These are phyloP conservation scores for Meloidogyne floridensis DNA, from an alignment of 1,140 invertebrate genomes.

Conservation along the genomic window DNA sequence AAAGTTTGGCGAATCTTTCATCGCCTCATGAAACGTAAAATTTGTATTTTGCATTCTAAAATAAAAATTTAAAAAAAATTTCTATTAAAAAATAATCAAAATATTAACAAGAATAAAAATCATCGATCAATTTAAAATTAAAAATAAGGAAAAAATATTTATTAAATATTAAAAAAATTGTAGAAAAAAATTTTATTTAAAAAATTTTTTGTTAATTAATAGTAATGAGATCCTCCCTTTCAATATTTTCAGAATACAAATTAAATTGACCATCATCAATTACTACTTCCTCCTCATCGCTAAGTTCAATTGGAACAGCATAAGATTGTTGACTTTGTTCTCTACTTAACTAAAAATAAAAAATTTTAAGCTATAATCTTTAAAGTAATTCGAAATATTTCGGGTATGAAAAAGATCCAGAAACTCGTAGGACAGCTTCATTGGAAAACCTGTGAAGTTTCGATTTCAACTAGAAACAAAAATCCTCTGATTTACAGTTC, in stretches of 20 bases:
- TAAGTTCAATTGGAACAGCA: not conserved
- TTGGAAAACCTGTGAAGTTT: too few species aligned
- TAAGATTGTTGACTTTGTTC: not conserved
- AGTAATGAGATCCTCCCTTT: not conserved
- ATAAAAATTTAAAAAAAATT: not conserved
- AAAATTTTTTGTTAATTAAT: not conserved
- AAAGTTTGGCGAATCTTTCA: conserved; percentile 33
- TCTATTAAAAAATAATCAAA: too few species aligned
- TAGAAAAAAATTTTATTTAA: not conserved
- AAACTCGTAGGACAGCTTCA: too few species aligned
- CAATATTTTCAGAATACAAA: not conserved
- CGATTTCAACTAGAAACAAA: too few species aligned
- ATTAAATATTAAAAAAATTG: not conserved
- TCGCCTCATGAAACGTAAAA: not conserved
- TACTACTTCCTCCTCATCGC: not conserved
- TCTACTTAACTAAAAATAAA: not conserved
- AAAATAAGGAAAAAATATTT: too few species aligned
- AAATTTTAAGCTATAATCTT: too few species aligned
- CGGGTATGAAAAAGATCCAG: not conserved
- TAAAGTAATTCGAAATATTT: too few species aligned
- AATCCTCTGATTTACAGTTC: too few species aligned
- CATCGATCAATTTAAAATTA: too few species aligned
- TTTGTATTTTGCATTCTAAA: not conserved
- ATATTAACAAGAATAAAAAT: not conserved
- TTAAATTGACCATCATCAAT: not conserved